Evolutionary conservation across 2,797 vertebrate species (phyloP).

Genomic region (Megaceryle alcyon): DNA sequence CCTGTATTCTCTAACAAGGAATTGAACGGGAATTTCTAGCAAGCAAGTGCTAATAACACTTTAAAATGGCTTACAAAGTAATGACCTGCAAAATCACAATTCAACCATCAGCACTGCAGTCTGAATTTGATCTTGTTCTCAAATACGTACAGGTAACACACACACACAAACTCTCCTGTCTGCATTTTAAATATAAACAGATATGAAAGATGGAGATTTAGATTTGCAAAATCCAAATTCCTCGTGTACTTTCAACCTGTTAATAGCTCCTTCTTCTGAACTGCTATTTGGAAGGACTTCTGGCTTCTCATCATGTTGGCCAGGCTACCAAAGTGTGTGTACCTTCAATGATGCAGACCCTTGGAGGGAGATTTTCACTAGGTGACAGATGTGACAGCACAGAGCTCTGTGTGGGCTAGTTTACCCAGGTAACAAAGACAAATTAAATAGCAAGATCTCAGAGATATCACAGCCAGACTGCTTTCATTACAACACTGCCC

Average conservation of each 20-base stretch:
- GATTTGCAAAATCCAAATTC: background rate
- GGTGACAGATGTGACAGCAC: background rate
- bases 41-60: background rate
- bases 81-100: background rate
- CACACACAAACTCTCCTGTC: background rate
- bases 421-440: background rate
- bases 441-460: background rate
- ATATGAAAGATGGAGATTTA: background rate
- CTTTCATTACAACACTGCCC: background rate
- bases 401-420: background rate
- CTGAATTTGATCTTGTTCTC: background rate
- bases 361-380: background rate
- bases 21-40: background rate
- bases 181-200: background rate
- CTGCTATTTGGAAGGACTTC: background rate
- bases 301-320: background rate
- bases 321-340: rapidly evolving
- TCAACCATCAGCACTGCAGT: background rate
- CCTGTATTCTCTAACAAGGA: background rate
- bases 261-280: background rate
- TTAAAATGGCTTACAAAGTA: background rate
- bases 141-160: background rate
- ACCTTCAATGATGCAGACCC: background rate
- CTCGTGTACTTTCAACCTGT: background rate
- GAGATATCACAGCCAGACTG: background rate